phyloP scores from a whole-genome alignment of 2,113 vertebrate species.

The Corythaixoides concolor region DNA sequence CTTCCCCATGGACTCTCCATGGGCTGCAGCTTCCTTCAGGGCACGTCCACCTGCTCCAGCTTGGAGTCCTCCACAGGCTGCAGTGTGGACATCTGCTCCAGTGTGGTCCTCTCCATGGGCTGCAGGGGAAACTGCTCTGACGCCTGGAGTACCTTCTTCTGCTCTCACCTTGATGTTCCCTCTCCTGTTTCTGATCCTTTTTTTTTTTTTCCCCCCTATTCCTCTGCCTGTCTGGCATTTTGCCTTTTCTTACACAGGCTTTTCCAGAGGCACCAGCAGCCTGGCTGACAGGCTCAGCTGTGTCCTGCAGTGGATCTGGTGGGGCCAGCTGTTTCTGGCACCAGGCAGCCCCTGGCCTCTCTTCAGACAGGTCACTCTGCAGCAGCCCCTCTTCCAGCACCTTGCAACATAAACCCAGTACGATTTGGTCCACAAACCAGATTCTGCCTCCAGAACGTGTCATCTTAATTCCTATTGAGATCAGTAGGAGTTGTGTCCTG shows the following conservation, averaged over 20 bases:
- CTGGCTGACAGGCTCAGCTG: neutral
- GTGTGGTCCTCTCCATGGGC: fast-evolving
- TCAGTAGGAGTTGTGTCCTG: neutral
- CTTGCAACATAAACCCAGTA: neutral
- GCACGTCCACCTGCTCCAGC: neutral
- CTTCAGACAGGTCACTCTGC: neutral
- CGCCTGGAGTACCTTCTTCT: neutral
- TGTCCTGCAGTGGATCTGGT: neutral
- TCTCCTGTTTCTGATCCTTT: neutral
- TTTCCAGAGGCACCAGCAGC: neutral
- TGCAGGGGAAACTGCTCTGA: neutral
- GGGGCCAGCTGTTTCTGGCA: neutral
- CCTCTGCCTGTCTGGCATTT: neutral
- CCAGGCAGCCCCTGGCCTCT: neutral
- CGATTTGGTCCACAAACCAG: neutral
- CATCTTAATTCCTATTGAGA: neutral
- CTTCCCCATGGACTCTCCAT: fast-evolving
- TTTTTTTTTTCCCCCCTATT: neutral
- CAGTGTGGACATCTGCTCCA: neutral
- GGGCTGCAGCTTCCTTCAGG: neutral
- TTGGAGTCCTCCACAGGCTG: too few relatives aligned
- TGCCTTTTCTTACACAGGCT: neutral
- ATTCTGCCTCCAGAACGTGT: neutral
- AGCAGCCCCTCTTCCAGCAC: neutral
- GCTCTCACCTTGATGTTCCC: neutral